Evolutionary conservation across 2,797 vertebrate genomes (phyloP).

Genomic region (Cuculus canorus): DNA sequence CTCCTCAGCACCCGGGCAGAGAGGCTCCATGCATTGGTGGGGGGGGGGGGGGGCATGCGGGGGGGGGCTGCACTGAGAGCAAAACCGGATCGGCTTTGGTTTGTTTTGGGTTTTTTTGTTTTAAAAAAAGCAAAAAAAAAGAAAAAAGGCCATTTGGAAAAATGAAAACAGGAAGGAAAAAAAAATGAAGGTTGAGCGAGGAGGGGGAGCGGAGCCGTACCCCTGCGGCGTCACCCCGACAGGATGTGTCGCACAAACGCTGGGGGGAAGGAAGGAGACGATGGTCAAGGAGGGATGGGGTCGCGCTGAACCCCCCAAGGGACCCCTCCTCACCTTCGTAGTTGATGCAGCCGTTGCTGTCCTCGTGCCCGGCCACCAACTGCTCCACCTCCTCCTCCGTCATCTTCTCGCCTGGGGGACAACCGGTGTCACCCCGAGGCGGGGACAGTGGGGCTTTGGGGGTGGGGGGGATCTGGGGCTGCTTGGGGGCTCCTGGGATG

Average conservation of each 20-base stretch:
- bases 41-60: slow-evolving; percentile 68
- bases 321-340: slow-evolving; percentile 86
- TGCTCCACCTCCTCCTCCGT: slow-evolving; percentile 91
- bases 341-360: slow-evolving; percentile 91
- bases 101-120: not conserved
- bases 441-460: not conserved
- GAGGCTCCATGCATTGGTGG: slow-evolving; percentile 79
- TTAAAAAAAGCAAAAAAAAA: not conserved
- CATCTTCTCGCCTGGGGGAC: slow-evolving; percentile 88
- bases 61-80: not conserved
- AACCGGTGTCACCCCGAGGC: not conserved
- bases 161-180: not conserved
- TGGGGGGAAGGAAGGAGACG: slow-evolving; percentile 87
- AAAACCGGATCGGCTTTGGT: no score
- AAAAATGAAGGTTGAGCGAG: not conserved
- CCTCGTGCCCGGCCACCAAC: slow-evolving; percentile 88
- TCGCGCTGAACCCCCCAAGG: not conserved
- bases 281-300: slow-evolving; percentile 36
- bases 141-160: no score
- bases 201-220: slow-evolving; percentile 70
- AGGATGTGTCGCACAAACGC: slow-evolving; percentile 94
- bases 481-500: no score
- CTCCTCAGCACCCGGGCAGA: slow-evolving; percentile 42
- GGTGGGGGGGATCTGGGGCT: not conserved
- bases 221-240: slow-evolving; percentile 87